Conservation (phyloP, 2,888 invertebrate genomes). For the Drepana falcataria region DNA sequence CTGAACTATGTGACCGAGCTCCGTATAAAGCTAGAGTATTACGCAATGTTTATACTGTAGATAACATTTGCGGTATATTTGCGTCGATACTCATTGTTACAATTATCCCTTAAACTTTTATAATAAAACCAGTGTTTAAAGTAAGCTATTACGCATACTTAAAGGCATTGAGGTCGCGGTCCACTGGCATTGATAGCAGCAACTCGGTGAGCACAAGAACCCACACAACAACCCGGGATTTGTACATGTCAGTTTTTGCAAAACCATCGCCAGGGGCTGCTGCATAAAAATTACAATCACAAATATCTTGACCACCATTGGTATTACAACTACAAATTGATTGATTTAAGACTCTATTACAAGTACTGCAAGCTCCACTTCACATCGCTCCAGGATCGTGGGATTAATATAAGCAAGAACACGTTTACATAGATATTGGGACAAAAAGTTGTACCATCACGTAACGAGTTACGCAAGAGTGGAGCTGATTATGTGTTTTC, state of each 20-base stretch:
- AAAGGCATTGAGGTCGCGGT: background rate
- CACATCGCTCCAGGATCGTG: background rate
- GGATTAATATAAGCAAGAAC: slow-evolving; percentile 20
- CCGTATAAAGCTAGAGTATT: too few species aligned
- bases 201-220: background rate
- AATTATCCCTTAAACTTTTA: too few species aligned
- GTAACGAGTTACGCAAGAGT: slow-evolving; percentile 69
- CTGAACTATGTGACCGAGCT: too few species aligned
- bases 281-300: slow-evolving; percentile 1
- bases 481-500: slow-evolving; percentile 62
- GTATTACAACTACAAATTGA: background rate
- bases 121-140: too few species aligned
- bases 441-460: slow-evolving; percentile 54
- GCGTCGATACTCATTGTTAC: too few species aligned
- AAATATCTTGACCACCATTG: background rate
- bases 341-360: slow-evolving; percentile 3
- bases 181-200: background rate
- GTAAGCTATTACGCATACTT: too few species aligned
- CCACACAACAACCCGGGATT: background rate
- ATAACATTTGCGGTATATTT: too few species aligned
- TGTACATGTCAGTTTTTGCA: background rate
- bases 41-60: too few species aligned
- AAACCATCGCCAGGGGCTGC: background rate
- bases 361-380: slow-evolving; percentile 11
- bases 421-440: slow-evolving; percentile 44